Evolutionary conservation across 2,113 vertebrate species (phyloP).

Genomic region (Edolisoma coerulescens): DNA sequence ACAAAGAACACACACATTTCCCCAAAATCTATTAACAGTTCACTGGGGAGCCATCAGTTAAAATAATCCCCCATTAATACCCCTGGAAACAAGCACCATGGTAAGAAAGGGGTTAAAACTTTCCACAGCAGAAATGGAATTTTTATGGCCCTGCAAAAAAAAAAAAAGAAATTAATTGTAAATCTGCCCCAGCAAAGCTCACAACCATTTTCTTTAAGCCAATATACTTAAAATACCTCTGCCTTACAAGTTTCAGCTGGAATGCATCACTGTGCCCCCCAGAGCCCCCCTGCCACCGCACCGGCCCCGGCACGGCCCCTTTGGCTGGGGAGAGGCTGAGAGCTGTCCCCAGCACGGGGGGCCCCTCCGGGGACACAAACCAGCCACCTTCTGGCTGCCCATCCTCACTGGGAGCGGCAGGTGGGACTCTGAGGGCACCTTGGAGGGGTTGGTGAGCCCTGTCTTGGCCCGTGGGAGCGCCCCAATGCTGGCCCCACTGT

Average conservation of each 20-base stretch:
- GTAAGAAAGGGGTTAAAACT: conserved; percentile 45
- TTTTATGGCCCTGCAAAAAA: not conserved
- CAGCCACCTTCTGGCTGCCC: not conserved
- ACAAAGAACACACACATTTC: not conserved
- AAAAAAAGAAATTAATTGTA: not conserved
- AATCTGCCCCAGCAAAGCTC: conserved; percentile 37
- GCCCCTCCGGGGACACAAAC: not conserved
- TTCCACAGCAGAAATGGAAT: conserved; percentile 48
- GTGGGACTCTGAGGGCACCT: not conserved
- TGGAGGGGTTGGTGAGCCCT: not conserved
- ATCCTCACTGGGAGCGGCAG: accelerated
- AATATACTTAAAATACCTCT: conserved; percentile 53
- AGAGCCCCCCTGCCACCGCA: not conserved
- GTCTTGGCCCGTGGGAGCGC: accelerated
- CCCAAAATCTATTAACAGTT: not conserved
- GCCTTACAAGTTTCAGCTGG: conserved; percentile 48
- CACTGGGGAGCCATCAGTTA: not conserved
- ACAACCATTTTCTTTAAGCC: conserved; percentile 14
- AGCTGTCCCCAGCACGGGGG: not conserved
- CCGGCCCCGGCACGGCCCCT: accelerated
- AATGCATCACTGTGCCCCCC: not conserved
- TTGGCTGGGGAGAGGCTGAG: not conserved
- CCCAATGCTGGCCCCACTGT: accelerated
- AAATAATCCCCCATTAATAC: not conserved
- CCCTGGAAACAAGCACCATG: not conserved